These are phyloP conservation scores for Hemiprocne comata DNA, from an alignment of 2,113 vertebrate genomes.

Conservation along the genomic window DNA sequence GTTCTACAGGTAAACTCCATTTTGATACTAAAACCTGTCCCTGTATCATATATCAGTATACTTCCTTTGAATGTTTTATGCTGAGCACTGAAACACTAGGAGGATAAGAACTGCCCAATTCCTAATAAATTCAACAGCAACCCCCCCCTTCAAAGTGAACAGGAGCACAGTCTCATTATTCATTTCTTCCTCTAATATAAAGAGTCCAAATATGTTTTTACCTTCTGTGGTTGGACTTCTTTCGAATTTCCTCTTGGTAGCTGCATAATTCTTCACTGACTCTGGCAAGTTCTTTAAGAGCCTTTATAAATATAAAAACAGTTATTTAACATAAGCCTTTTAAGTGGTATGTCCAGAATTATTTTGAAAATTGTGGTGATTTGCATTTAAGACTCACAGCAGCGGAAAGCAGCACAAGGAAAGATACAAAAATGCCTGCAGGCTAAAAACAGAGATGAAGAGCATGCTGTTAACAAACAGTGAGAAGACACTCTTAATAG, in stretches of 20 bases:
- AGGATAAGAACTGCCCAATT: not conserved
- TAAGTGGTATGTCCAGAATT: not conserved
- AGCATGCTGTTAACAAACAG: not conserved
- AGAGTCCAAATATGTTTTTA: constrained; percentile 53
- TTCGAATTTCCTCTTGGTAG: constrained; percentile 93
- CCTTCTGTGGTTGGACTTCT: constrained; percentile 82
- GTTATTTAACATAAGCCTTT: constrained; percentile 35
- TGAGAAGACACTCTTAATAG: not conserved
- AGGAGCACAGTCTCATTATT: not conserved
- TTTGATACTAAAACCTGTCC: not conserved
- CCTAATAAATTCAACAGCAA: not conserved
- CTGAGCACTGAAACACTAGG: not conserved
- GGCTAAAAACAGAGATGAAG: not conserved
- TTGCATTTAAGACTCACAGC: not conserved
- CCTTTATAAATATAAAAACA: constrained; percentile 79
- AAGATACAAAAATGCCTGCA: not conserved
- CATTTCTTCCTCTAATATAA: not conserved
- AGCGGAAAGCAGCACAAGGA: not conserved
- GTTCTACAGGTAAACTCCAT: not conserved
- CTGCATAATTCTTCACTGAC: constrained; percentile 96
- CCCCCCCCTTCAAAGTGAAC: not conserved
- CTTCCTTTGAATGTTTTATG: not conserved
- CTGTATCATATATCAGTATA: not conserved
- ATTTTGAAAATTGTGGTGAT: not conserved
- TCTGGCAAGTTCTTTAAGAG: constrained; percentile 94